Base-by-base conservation (phyloP, 2,113 vertebrate species). In the Pipa parva region DNA sequence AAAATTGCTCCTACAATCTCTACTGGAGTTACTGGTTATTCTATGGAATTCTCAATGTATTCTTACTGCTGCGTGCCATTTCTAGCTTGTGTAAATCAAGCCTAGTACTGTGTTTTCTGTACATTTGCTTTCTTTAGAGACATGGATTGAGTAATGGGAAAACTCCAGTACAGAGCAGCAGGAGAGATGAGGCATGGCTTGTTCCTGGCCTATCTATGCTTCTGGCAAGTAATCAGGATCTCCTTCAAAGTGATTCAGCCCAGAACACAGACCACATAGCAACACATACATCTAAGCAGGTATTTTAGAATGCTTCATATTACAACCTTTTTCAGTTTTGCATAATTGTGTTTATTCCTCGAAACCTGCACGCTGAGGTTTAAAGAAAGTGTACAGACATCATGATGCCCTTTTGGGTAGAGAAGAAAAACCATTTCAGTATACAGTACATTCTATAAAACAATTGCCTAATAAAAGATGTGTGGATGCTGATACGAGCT, bases 141-240 rank as follows among this genome's bases (percentile, higher is more conserved):
- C 82, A 91, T 68, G 75, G 76, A 56, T 54, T 87, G 56, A 80
- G 74, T 59, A 77, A 82, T 54, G 45, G 82, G 51, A 74, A 72
- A 17, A 33, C 12, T 60, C 59, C 51, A 49, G 81, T 73, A 57
- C 20, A 63, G 17, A 69, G 56, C 33, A 46, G 71, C 37, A 59
- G 76, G 73, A 57, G 36, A 31, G 71, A 4, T 20, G 71, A 70
- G 18, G 74, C 64, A 17, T 48, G 73, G 78, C 79, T 70, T 55
- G 63, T 63, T 56, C 56, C 75, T 42, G 31, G 57, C 39, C 74
- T 66, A 52, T 60, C 50, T 54, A 2, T 0, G 33, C 66, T 68
- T 27, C 3, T 2, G 8, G 21, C 28, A 63, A 67, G 56, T 61
- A 62, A 70, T 55, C 51, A 69, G 15, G 71, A 60, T 49, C 45